A percentile compares a stretch with the other conserved stretches of the same genome.
These are phyloP conservation scores for Cynodonichthys magdalenae DNA, from an alignment of 2,797 vertebrate species.

Conservation along the genomic window DNA sequence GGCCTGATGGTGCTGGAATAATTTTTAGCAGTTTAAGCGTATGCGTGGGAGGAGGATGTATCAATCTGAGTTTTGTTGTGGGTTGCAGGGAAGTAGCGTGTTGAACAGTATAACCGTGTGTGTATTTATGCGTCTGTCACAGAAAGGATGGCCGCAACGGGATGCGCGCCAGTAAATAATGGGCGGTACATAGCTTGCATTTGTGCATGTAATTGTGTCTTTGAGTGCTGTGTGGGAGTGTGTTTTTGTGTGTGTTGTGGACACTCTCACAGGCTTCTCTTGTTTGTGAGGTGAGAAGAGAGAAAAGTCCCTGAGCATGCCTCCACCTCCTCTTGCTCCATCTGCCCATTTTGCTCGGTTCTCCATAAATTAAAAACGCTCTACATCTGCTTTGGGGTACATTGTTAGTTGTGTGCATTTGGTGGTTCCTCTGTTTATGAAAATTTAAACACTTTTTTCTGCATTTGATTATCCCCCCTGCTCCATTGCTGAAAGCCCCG, in stretches of 20 bases:
- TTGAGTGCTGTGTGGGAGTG: conserved; percentile 62
- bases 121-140: conserved; percentile 22
- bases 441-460: conserved; percentile 81
- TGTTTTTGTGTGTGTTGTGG: conserved; percentile 65
- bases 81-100: conserved; percentile 24
- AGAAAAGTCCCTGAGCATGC: conserved; percentile 78
- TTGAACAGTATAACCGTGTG: conserved; percentile 24
- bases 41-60: conserved; percentile 22
- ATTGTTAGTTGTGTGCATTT: conserved; percentile 79
- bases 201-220: conserved; percentile 53
- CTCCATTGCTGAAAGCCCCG: conserved; percentile 48
- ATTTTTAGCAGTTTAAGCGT: conserved; percentile 26
- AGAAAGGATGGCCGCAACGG: conserved; percentile 37
- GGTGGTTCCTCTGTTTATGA: conserved; percentile 79
- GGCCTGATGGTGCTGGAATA: conserved; percentile 27
- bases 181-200: conserved; percentile 47
- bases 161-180: conserved; percentile 44
- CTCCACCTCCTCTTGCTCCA: conserved; percentile 81
- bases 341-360: conserved; percentile 77
- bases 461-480: conserved; percentile 70
- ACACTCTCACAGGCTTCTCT: conserved; percentile 73
- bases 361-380: conserved; percentile 80
- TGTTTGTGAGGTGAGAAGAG: conserved; percentile 81
- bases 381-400: conserved; percentile 81
- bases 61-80: conserved; percentile 44